These are phyloP conservation scores for Parambassis ranga DNA, from an alignment of 2,797 vertebrate species.

Conservation along the genomic window DNA sequence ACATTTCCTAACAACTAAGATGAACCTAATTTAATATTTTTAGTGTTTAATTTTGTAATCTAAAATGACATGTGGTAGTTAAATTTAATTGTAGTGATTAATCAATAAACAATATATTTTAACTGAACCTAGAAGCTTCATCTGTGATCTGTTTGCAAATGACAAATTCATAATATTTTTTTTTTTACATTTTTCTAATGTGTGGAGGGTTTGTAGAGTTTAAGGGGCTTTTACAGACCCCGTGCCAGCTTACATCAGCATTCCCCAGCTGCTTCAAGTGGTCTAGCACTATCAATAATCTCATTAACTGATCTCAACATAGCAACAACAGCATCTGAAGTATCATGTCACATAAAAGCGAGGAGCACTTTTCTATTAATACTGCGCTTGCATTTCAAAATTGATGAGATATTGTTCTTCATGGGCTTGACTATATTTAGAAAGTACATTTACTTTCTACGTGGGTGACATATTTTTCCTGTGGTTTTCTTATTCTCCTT, in stretches of 20 bases:
- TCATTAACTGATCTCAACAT: slow-evolving; percentile 28
- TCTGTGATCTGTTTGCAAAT: neutral
- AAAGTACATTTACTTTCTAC: neutral
- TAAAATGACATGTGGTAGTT: neutral
- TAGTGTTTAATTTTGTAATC: neutral
- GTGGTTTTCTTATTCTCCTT: neutral
- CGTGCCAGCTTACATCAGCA: neutral
- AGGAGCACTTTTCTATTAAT: slow-evolving; percentile 5
- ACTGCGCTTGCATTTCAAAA: neutral
- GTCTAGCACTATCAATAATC: slow-evolving; percentile 4
- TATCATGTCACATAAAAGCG: slow-evolving; percentile 6
- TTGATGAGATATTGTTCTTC: slow-evolving; percentile 6
- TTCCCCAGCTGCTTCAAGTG: neutral
- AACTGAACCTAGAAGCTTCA: neutral
- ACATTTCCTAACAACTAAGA: too few species aligned
- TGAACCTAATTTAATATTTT: neutral
- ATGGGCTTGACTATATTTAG: slow-evolving; percentile 2
- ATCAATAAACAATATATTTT: neutral
- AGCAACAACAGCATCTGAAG: slow-evolving; percentile 18
- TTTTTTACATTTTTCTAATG: neutral
- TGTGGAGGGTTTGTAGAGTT: neutral
- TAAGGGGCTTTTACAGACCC: neutral
- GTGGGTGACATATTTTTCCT: neutral
- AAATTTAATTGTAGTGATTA: neutral
- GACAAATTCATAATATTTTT: neutral